Conservation (phyloP, 2,113 vertebrate species). For the Xiphorhynchus elegans region DNA sequence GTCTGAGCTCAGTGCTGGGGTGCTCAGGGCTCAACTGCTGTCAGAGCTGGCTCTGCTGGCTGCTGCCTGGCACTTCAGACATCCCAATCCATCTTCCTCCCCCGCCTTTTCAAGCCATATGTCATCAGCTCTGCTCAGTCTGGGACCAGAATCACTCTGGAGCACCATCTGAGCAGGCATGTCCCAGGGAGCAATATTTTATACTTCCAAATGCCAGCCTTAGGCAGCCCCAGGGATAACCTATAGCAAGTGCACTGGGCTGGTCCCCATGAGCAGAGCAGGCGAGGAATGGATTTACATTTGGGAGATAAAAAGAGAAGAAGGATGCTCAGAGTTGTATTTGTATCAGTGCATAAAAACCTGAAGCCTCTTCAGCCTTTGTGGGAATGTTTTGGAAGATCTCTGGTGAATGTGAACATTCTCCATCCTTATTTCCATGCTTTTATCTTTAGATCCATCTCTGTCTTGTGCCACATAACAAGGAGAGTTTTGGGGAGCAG, state of each 20-base stretch:
- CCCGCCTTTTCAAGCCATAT: neutral
- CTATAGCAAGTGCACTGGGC: rapidly evolving
- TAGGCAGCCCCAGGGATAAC: neutral
- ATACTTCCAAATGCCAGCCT: neutral
- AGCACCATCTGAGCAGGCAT: neutral
- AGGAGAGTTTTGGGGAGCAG: neutral
- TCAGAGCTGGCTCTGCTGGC: neutral
- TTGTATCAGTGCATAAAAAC: no score
- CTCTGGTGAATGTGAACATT: neutral
- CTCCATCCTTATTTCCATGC: rapidly evolving
- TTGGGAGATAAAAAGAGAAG: neutral
- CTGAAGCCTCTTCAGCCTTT: neutral
- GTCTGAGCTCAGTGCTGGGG: neutral
- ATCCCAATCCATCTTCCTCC: neutral
- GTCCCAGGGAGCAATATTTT: neutral
- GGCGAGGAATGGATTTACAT: neutral
- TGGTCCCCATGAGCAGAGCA: neutral
- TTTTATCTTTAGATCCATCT: rapidly evolving
- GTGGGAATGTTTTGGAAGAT: rapidly evolving
- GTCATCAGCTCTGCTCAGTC: rapidly evolving
- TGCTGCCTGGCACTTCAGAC: neutral
- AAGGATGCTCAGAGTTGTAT: neutral
- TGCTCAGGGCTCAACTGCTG: neutral
- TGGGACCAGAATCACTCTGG: neutral
- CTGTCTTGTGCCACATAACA: rapidly evolving